Evolutionary conservation across 1,140 invertebrate genomes (phyloP).

Genomic region (Zaprionus capensis): DNA sequence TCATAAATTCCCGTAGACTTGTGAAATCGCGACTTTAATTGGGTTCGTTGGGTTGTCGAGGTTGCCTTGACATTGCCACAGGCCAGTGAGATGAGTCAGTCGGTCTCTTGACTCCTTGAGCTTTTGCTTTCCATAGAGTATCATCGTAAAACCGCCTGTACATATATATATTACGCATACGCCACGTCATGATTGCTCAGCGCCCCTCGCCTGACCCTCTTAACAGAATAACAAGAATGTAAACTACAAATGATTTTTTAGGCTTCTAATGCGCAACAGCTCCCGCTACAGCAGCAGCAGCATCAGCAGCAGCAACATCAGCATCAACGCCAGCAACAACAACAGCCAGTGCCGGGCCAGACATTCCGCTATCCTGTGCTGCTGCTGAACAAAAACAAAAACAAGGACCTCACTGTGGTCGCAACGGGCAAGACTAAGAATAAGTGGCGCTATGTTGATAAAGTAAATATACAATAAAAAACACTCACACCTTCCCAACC

Average conservation of each 20-base stretch:
- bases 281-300: conserved; percentile 48
- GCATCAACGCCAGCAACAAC: conserved; percentile 30
- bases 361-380: conserved; percentile 82
- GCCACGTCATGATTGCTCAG: conserved; percentile 37
- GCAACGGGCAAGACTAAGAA: conserved; percentile 82
- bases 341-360: conserved; percentile 56
- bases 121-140: conserved; percentile 1
- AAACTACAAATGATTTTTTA: conserved; percentile 72
- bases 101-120: neutral
- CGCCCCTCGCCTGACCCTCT: neutral
- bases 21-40: conserved; percentile 22
- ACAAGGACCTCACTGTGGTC: conserved; percentile 82
- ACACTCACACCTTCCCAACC: conserved; percentile 17
- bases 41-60: conserved; percentile 19
- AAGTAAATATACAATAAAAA: conserved; percentile 76
- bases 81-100: conserved; percentile 28
- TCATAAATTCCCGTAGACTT: neutral
- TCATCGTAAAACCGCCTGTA: conserved; percentile 32
- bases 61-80: conserved; percentile 30
- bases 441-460: conserved; percentile 84
- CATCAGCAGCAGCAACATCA: conserved; percentile 40
- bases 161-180: conserved; percentile 26
- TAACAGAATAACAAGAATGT: conserved; percentile 24
- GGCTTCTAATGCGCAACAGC: conserved; percentile 64
- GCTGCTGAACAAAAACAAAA: conserved; percentile 80